phyloP scores from a whole-genome alignment of 1,140 invertebrate genomes.

The Drosophila sechellia region DNA sequence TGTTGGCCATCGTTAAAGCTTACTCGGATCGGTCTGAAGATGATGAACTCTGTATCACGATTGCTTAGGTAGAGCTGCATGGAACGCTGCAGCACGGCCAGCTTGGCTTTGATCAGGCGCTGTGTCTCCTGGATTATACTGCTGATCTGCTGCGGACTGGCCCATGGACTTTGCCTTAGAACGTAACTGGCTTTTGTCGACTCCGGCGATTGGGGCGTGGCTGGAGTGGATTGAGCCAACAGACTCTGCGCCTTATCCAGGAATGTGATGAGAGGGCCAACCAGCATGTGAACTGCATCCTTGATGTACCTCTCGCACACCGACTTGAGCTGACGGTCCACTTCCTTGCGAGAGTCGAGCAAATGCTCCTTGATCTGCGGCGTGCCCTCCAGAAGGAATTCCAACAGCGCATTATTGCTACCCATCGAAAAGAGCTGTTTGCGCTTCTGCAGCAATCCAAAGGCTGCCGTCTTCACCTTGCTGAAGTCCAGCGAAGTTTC shows the following conservation, averaged over 20 bases:
- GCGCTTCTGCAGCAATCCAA: slow-evolving; percentile 93
- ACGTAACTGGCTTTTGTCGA: slow-evolving; percentile 63
- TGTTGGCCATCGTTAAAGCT: slow-evolving; percentile 42
- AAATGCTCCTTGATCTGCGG: slow-evolving; percentile 96
- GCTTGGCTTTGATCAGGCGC: slow-evolving; percentile 91
- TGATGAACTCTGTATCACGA: slow-evolving; percentile 97
- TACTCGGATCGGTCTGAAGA: slow-evolving; percentile 96
- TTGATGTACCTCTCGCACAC: slow-evolving; percentile 97
- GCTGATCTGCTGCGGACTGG: slow-evolving; percentile 86
- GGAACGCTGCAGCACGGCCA: slow-evolving; percentile 92
- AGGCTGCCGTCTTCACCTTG: slow-evolving; percentile 93
- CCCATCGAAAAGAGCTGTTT: slow-evolving; percentile 94
- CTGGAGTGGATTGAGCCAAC: slow-evolving; percentile 34
- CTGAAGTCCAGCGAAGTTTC: slow-evolving; percentile 97
- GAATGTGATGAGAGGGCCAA: slow-evolving; percentile 89
- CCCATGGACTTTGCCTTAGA: slow-evolving; percentile 85
- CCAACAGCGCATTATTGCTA: slow-evolving; percentile 95
- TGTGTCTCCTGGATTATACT: slow-evolving; percentile 88
- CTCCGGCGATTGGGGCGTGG: slow-evolving; percentile 12
- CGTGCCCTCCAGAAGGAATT: slow-evolving; percentile 95
- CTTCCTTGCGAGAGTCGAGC: slow-evolving; percentile 97
- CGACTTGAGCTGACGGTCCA: slow-evolving; percentile 95
- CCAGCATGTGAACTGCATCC: slow-evolving; percentile 91
- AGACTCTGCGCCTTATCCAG: slow-evolving; percentile 88
- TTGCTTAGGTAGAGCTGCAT: slow-evolving; percentile 99